These are phyloP conservation scores for Stomatorhinus walkeri DNA, from an alignment of 2,797 vertebrate genomes.

Conservation along the genomic window DNA sequence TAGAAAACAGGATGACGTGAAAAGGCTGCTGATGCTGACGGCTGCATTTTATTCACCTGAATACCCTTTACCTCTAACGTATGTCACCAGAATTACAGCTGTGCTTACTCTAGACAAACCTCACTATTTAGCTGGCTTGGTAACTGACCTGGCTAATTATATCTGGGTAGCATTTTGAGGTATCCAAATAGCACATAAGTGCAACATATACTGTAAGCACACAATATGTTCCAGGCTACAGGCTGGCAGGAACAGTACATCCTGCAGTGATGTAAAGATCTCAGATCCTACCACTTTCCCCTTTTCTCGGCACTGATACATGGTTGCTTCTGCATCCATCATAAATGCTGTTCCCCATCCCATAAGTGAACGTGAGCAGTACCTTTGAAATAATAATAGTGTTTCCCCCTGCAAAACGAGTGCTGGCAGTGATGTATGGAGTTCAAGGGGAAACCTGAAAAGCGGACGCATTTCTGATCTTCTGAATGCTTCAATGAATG, in stretches of 20 bases:
- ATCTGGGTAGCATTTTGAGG: neutral
- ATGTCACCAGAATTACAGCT: neutral
- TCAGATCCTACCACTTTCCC: neutral
- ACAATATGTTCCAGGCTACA: neutral
- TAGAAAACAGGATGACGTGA: neutral
- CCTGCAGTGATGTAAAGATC: neutral
- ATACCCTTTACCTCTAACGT: neutral
- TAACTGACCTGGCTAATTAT: neutral
- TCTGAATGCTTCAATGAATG: constrained; percentile 97
- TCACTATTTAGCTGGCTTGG: neutral
- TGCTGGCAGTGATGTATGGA: constrained; percentile 96
- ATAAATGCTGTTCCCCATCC: constrained; percentile 57
- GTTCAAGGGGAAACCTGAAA: constrained; percentile 96
- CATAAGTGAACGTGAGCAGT: constrained; percentile 62
- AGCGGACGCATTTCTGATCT: constrained; percentile 98
- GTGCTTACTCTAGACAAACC: neutral
- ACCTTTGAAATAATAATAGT: constrained; percentile 65
- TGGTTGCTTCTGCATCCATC: constrained; percentile 40
- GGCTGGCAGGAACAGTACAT: neutral
- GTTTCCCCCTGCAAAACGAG: constrained; percentile 72
- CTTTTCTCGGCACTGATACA: neutral
- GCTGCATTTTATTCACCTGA: neutral
- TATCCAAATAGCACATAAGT: neutral
- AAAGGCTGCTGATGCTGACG: neutral
- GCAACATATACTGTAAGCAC: neutral